Base-by-base conservation (phyloP, 1,140 invertebrate genomes). In the Melanaphis sacchari region DNA sequence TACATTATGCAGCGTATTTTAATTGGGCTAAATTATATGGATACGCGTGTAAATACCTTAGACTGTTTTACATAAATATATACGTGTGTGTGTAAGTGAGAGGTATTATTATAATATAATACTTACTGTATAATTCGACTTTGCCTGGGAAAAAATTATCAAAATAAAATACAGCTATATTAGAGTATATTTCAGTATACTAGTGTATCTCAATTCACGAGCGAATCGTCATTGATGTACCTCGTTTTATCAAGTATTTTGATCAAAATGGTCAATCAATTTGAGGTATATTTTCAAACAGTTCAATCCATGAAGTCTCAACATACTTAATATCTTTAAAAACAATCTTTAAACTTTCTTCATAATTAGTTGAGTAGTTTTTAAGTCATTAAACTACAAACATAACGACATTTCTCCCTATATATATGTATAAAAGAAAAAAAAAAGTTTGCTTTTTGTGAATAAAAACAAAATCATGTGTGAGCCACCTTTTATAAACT, bases 11-110 rank as follows among this genome's bases (percentile, higher is more conserved):
- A 76, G 59, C 11, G 21, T 3, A 54, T 36, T 52, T 89, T 89
- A 89, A 52, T 89, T 89, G n/a, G 36, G 22, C 46, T 89, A 89
- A 89, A 89, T 54, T 49, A 89, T 38, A 89, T 88, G 36, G 15
- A 6, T 36, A 36, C n/a, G n/a, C 9, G 43, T 41, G 36, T 9
- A 89, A 87, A 87, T 87, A 87, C 43, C 87, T 38, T 36, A 2
- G 4, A 40, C 87, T 66, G 40, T 43, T 66, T 41, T 41, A 41
- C 38, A 40, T 66, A 90, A 43, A 85, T 85, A 43, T 85, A 38
- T 24, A n/a, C 6, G 76, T 88, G 46, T 49, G 21, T 87, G 85
- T 88, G 43, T 18, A 31, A 88, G 31, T 38, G 11, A n/a, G 1
- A 87, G 2, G 38, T 24, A 43, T 85, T 85, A 85, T 43, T 38